phyloP scores from a whole-genome alignment of 2,113 vertebrate genomes.

The Vicugna pacos region DNA sequence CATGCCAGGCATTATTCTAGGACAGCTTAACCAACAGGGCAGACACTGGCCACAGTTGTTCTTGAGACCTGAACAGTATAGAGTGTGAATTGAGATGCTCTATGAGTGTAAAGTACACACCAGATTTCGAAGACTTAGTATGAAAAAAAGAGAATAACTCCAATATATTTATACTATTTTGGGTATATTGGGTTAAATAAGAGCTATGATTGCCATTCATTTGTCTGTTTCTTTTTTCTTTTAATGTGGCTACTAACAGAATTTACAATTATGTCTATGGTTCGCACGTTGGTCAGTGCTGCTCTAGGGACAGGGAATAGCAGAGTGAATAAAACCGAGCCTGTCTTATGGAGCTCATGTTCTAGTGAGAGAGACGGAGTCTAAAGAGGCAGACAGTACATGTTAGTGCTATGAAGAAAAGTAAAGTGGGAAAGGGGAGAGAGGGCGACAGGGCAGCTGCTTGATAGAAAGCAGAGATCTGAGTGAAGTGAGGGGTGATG shows the following conservation, averaged over 20 bases:
- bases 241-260: background rate
- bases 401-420: background rate
- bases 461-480: background rate
- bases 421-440: background rate
- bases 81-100: background rate
- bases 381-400: background rate
- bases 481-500: background rate
- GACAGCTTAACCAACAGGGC: fast-evolving
- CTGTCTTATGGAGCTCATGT: background rate
- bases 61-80: background rate
- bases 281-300: fast-evolving
- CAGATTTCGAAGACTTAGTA: background rate
- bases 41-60: background rate
- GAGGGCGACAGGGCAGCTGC: background rate
- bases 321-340: background rate
- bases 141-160: background rate
- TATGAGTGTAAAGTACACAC: background rate
- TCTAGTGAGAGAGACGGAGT: background rate
- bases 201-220: background rate
- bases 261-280: background rate
- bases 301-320: background rate
- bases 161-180: background rate
- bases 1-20: background rate
- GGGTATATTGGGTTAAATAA: background rate
- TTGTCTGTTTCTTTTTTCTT: background rate